Conservation (phyloP, 2,797 vertebrate genomes). For the Coregonus ussuriensis region DNA sequence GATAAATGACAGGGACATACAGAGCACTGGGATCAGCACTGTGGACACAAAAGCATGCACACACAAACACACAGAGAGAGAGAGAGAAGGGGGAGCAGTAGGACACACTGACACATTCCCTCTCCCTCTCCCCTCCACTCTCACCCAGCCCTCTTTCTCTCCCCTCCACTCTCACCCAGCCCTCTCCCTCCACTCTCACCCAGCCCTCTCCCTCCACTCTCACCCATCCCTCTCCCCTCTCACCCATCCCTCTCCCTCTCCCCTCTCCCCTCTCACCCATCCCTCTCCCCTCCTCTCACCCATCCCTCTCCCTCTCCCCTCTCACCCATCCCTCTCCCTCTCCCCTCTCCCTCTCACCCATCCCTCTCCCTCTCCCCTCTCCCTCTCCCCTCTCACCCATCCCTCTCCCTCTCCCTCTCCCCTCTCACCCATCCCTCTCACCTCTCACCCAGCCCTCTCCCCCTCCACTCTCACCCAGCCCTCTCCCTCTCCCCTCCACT, state of each 20-base stretch:
- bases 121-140: conserved; percentile 44
- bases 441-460: too few relatives aligned
- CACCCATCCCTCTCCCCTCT: too few relatives aligned
- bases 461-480: too few relatives aligned
- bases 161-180: too few relatives aligned
- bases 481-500: too few relatives aligned
- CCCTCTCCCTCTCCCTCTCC: neutral
- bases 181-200: too few relatives aligned
- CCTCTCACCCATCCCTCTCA: too few relatives aligned
- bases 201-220: too few relatives aligned
- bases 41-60: conserved; percentile 25
- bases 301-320: conserved; percentile 30
- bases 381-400: conserved; percentile 57
- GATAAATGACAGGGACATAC: conserved; percentile 37
- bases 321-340: conserved; percentile 50
- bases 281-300: conserved; percentile 52
- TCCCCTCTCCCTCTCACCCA: conserved; percentile 20
- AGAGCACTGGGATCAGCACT: too few relatives aligned
- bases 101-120: conserved; percentile 80
- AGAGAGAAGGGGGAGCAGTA: conserved; percentile 50
- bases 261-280: neutral
- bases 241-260: conserved; percentile 51
- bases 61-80: neutral
- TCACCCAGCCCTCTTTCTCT: too few relatives aligned
- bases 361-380: neutral